Evolutionary conservation across 2,888 invertebrate genomes (phyloP), one percentile per base, ranked within the genome.

Genomic region (Amiota communis): DNA sequence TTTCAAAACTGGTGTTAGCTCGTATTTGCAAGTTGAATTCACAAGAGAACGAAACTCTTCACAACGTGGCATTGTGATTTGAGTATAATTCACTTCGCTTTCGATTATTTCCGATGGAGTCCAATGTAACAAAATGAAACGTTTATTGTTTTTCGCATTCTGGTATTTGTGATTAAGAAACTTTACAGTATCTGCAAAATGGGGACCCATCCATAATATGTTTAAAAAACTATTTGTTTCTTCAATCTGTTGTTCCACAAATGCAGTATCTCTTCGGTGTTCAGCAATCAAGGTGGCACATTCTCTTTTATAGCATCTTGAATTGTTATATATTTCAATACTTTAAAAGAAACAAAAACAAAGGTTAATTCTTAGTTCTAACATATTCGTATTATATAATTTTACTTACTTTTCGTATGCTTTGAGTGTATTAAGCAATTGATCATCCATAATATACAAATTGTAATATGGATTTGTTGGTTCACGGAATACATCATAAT

Each of bases 161-260:
- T 56, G 17, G 56, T 86, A 88, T 1, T 70, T 69, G 3, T 73
- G 47, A 23, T 87, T 88, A n/a, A 93, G 79, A 11, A 83, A 78
- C 13, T 87, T 83, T 0, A 91, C 85, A 0, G 90, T 89, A 8
- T 86, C 75, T 72, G 87, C 88, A 64, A 95, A 89, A 76, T 92
- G 89, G 0, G 91, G 86, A 1, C 94, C 95, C 13, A 95, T 88
- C 94, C 94, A 95, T 8, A 92, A 90, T 0, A 95, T 92, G 83
- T 92, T 93, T 0, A 95, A 92, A 76, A 91, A 92, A 13, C 72
- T 79, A 49, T 91, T 89, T 70, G 93, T 89, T 72, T 91, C 90
- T 0, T 51, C 49, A 12, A 95, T 93, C 80, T 95, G 93, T 0
- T 91, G 84, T 64, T 91, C 90, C 2, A 94, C 91, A 79, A 93